A percentile compares a stretch with the other conserved stretches of the same genome.
phyloP scores from a whole-genome alignment of 1,140 invertebrate genomes.

The Micrasema longulum region DNA sequence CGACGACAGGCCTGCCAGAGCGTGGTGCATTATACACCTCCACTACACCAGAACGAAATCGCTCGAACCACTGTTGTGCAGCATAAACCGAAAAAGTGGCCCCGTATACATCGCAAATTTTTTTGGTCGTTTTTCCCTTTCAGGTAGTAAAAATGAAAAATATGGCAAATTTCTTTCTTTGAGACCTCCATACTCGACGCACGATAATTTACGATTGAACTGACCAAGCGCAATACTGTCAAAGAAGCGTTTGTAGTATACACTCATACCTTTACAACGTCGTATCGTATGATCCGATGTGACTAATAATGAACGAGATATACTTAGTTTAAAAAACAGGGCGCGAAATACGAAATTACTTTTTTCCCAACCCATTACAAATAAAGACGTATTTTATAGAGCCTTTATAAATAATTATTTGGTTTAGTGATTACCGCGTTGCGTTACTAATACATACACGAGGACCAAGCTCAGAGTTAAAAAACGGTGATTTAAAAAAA shows the following conservation, averaged over 20 bases:
- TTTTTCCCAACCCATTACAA: too few species aligned
- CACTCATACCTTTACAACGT: constrained; percentile 12
- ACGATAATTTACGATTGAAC: constrained; percentile 3
- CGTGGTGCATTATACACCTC: constrained; percentile 20
- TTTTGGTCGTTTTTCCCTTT: too few species aligned
- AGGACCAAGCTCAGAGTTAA: too few species aligned
- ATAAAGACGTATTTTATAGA: too few species aligned
- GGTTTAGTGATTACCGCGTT: too few species aligned
- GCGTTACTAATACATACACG: too few species aligned
- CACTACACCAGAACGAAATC: constrained; percentile 23
- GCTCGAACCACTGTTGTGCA: constrained; percentile 9
- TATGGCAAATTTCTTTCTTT: constrained; percentile 15
- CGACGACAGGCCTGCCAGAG: constrained; percentile 15
- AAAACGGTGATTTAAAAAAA: too few species aligned
- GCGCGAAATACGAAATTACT: constrained; percentile 2
- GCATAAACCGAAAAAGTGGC: constrained; percentile 3
- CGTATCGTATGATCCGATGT: constrained; percentile 7
- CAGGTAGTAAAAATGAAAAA: too few species aligned
- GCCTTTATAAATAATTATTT: too few species aligned
- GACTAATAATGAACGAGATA: constrained; percentile 13
- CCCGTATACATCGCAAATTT: too few species aligned
- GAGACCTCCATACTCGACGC: constrained; percentile 13
- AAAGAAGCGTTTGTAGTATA: constrained; percentile 17
- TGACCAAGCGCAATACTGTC: constrained; percentile 15
- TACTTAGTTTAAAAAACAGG: constrained; percentile 10